Base-by-base conservation (phyloP, 2,113 vertebrate genomes). In the Petaurus breviceps region DNA sequence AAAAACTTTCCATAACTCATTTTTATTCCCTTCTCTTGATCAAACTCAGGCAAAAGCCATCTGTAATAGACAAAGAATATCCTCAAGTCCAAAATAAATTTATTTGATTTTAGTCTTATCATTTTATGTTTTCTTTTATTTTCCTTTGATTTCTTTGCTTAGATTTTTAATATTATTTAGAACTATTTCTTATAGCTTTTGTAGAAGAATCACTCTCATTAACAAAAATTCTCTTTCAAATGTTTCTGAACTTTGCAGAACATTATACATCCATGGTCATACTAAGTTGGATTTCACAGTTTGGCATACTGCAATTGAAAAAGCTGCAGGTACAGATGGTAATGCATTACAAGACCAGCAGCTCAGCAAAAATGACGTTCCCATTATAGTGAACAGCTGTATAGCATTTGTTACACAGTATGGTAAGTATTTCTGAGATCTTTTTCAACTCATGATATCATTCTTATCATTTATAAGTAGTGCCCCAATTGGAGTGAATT, bases 361-460 rank as follows among this genome's bases (percentile, higher is more conserved):
- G 99, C 99, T 99, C 98, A 99, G 99, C 98, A 99, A 99, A 99
- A 99, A 99, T 31, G 99, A 99, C 90, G 98, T 99, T 94, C 99
- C 99, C 55, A 99, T 99, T 97, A 99, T 99, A 31, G 98, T 99
- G 92, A 99, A 99, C 98, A 99, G 99, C 98, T 99, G 99, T 98
- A 99, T 99, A 97, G 99, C 99, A 55, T 99, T 99, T 98, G 99
- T 99, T 99, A 99, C 99, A 26, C 99, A 99, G 98, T 99, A 99
- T 95, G 99, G 99, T 99, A 98, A 99, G 99, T 98, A 96, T 77
- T 96, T 95, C 90, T 37, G 92, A 91, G 90, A 95, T 98, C 97
- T 97, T 97, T 94, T 97, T 98, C 95, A 98, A 92, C 92, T 95
- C 61, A 47, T 84, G 51, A 93, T 92, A 91, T 97, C 47, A 53